A percentile compares a stretch with the other conserved stretches of the same genome.
phyloP scores from a whole-genome alignment of 2,797 vertebrate genomes.

The Crenichthys baileyi region DNA sequence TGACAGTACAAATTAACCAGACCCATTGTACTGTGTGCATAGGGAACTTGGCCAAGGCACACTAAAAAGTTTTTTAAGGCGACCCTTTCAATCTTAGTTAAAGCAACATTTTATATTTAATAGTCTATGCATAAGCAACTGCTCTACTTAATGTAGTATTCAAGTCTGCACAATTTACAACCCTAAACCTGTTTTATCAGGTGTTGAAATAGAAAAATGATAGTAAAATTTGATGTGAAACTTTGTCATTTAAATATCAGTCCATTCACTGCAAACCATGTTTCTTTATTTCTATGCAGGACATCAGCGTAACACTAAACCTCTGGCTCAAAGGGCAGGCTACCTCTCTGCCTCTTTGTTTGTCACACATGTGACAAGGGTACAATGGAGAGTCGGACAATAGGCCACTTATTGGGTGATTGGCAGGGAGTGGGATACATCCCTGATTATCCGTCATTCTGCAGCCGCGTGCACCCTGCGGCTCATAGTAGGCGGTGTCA shows the following conservation, averaged over 20 bases:
- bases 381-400: conserved; percentile 71
- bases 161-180: neutral
- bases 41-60: neutral
- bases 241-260: conserved; percentile 50
- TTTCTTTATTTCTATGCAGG: conserved; percentile 59
- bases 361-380: conserved; percentile 65
- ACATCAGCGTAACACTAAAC: conserved; percentile 65
- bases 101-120: neutral
- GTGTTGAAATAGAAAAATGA: neutral
- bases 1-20: neutral
- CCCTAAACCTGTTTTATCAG: neutral
- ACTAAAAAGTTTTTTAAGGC: neutral
- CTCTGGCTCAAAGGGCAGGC: conserved; percentile 54
- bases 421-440: conserved; percentile 67
- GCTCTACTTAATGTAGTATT: neutral
- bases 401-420: conserved; percentile 76
- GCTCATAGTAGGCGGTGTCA: conserved; percentile 56
- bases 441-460: conserved; percentile 67
- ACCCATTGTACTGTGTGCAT: neutral
- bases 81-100: neutral
- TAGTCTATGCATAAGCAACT: neutral
- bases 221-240: conserved; percentile 13
- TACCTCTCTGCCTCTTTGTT: conserved; percentile 69
- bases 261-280: conserved; percentile 39
- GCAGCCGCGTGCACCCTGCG: conserved; percentile 44